These are phyloP conservation scores for Nothura maculosa DNA, from an alignment of 2,797 vertebrate genomes.

Conservation along the genomic window DNA sequence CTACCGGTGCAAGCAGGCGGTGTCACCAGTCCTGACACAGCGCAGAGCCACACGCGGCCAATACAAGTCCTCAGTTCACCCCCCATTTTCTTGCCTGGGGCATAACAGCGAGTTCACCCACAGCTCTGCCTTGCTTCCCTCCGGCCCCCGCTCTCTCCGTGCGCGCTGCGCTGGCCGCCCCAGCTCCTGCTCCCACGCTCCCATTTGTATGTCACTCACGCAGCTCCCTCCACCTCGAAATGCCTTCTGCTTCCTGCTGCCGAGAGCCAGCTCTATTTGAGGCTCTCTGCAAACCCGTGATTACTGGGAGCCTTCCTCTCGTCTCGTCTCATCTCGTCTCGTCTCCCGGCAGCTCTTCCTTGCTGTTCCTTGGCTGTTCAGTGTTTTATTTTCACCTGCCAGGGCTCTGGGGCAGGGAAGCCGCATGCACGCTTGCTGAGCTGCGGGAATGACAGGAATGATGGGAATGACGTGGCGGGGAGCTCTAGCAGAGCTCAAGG, in stretches of 20 bases:
- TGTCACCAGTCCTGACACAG: background rate
- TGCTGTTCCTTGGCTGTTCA: background rate
- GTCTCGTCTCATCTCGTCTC: conserved; percentile 29
- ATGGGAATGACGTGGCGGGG: background rate
- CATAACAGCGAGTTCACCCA: accelerated
- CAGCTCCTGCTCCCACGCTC: conserved; percentile 31
- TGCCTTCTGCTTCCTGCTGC: conserved; percentile 59
- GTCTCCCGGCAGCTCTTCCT: background rate
- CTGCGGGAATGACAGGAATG: background rate
- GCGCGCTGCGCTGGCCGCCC: background rate
- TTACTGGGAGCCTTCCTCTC: conserved; percentile 53
- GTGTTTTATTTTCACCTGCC: background rate
- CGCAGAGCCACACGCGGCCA: accelerated
- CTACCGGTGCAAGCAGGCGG: background rate
- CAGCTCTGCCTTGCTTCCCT: accelerated
- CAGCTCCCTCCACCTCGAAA: conserved; percentile 1
- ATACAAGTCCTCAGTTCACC: background rate
- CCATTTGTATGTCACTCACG: conserved; percentile 44
- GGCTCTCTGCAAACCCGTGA: conserved; percentile 43
- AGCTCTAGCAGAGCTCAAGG: background rate
- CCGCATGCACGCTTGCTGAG: accelerated
- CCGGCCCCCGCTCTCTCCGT: background rate
- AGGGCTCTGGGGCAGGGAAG: conserved; percentile 1
- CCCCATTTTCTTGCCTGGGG: background rate
- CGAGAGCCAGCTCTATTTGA: conserved; percentile 52